A percentile compares a stretch with the other conserved stretches of the same genome.
Conservation (phyloP, 2,113 vertebrate species). For the Planiliza haematocheilus region DNA sequence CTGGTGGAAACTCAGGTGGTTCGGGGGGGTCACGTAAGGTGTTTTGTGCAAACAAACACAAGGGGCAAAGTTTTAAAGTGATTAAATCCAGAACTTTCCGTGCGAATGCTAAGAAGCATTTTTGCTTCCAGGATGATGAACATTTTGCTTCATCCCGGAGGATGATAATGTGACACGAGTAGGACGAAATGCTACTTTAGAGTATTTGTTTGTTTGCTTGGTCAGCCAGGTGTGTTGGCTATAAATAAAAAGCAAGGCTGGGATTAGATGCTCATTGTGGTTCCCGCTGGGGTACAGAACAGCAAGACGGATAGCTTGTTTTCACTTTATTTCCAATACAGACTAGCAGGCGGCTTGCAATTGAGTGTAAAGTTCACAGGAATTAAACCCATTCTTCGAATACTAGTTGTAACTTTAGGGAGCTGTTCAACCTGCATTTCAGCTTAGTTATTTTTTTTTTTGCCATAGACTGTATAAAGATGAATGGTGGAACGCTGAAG, state of each 20-base stretch:
- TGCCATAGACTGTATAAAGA: too few relatives aligned
- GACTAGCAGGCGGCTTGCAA: background rate
- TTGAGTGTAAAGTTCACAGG: slow-evolving; percentile 15
- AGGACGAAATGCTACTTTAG: slow-evolving; percentile 12
- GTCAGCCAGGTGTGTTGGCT: slow-evolving; percentile 22
- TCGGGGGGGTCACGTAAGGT: slow-evolving; percentile 30
- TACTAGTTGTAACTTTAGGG: too few relatives aligned
- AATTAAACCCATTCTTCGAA: background rate
- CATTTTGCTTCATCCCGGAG: slow-evolving; percentile 4
- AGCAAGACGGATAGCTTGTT: slow-evolving; percentile 21
- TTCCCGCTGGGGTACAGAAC: slow-evolving; percentile 22
- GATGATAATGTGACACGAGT: background rate
- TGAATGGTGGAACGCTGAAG: too few relatives aligned
- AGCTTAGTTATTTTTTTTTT: too few relatives aligned
- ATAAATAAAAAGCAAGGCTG: slow-evolving; percentile 14
- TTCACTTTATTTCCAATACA: slow-evolving; percentile 2
- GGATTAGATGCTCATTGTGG: slow-evolving; percentile 17
- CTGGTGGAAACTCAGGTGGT: slow-evolving; percentile 19
- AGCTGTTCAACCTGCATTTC: too few relatives aligned
- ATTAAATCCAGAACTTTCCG: slow-evolving; percentile 30
- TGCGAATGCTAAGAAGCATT: slow-evolving; percentile 7
- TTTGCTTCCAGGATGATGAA: slow-evolving; percentile 4
- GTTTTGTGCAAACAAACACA: slow-evolving; percentile 35
- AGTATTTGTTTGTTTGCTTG: slow-evolving; percentile 1
- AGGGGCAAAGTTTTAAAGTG: slow-evolving; percentile 16